Percentiles rank a stretch among this genome's conserved stretches.
phyloP scores from a whole-genome alignment of 2,888 invertebrate species.

The Allacma fusca region DNA sequence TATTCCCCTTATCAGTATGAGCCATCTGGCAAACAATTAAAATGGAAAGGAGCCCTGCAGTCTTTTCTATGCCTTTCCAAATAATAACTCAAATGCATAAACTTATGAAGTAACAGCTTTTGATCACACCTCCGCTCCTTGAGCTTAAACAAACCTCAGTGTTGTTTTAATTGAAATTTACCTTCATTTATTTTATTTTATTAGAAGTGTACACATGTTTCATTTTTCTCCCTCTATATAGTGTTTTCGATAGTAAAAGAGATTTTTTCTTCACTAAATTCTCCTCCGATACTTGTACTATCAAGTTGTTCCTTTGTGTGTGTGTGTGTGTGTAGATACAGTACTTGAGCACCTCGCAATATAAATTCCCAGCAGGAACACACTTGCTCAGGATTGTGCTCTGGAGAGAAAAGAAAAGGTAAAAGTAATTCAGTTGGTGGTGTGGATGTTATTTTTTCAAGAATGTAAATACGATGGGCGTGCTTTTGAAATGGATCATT shows the following conservation, averaged over 20 bases:
- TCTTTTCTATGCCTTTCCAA: slow-evolving; percentile 10
- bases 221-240: not conserved
- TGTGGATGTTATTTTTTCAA: slow-evolving; percentile 26
- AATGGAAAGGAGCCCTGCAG: slow-evolving; percentile 29
- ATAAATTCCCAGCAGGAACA: not conserved
- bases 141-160: not conserved
- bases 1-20: slow-evolving; percentile 16
- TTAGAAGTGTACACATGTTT: slow-evolving; percentile 34
- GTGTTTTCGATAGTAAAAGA: not conserved
- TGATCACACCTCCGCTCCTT: slow-evolving; percentile 22
- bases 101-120: not conserved
- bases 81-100: slow-evolving; percentile 24
- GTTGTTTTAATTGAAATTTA: slow-evolving; percentile 35
- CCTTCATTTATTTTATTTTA: slow-evolving; percentile 32
- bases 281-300: not conserved
- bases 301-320: not conserved
- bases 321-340: no score
- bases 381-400: not conserved
- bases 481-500: slow-evolving; percentile 57
- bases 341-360: not conserved
- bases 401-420: not conserved
- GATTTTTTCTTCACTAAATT: no score
- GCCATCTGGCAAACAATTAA: slow-evolving; percentile 41
- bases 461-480: slow-evolving; percentile 48
- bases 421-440: slow-evolving; percentile 21